phyloP scores from a whole-genome alignment of 2,797 vertebrate genomes.

The Molossus alvarezi region DNA sequence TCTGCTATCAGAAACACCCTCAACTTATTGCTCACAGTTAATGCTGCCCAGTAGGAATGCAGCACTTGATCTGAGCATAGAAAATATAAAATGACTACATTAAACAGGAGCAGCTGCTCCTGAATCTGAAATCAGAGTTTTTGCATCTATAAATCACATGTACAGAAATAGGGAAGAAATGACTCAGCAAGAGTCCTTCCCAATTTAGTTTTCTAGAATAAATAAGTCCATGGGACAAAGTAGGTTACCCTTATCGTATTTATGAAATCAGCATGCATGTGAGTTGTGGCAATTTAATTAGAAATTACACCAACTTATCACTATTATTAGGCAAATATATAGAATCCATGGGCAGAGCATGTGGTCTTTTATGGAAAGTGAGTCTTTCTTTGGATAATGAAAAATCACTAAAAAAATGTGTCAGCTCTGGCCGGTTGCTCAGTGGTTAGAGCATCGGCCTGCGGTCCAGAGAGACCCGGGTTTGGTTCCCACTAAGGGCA shows the following conservation, averaged over 20 bases:
- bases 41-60: conserved; percentile 74
- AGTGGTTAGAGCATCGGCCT: too few species aligned
- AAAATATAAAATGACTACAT: conserved; percentile 80
- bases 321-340: conserved; percentile 63
- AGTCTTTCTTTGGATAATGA: conserved; percentile 47
- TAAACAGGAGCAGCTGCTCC: conserved; percentile 86
- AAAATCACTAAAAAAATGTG: neutral
- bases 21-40: conserved; percentile 76
- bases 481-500: too few species aligned
- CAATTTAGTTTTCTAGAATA: conserved; percentile 62
- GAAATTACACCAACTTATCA: conserved; percentile 59
- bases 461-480: too few species aligned
- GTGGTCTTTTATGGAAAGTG: neutral
- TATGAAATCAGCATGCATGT: conserved; percentile 66
- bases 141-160: conserved; percentile 82
- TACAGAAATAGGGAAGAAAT: conserved; percentile 79
- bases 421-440: too few species aligned
- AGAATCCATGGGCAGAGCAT: conserved; percentile 11
- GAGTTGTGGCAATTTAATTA: conserved; percentile 76
- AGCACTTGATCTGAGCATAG: conserved; percentile 77
- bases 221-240: conserved; percentile 79
- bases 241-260: conserved; percentile 74
- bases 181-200: conserved; percentile 72
- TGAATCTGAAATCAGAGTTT: conserved; percentile 86
- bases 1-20: conserved; percentile 66